Conservation (phyloP, 2,888 invertebrate genomes). For the Sthenelais limicola region DNA sequence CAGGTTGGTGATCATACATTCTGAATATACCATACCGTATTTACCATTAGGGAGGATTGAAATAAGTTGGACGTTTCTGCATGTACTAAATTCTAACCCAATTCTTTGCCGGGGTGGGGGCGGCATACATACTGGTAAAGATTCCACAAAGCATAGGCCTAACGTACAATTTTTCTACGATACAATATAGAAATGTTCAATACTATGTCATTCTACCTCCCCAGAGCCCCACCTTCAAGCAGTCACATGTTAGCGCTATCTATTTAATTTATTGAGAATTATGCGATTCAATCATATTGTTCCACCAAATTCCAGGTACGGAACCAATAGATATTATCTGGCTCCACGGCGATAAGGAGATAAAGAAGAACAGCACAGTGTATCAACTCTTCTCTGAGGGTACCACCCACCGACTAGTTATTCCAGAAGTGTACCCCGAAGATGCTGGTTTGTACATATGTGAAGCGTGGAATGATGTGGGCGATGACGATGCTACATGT, state of each 20-base stretch:
- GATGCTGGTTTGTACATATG: slow-evolving; percentile 90
- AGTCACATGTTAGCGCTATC: neutral
- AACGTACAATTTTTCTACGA: too few relatives aligned
- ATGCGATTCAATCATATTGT: neutral
- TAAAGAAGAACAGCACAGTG: slow-evolving; percentile 77
- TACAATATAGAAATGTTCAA: too few relatives aligned
- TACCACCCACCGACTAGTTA: slow-evolving; percentile 80
- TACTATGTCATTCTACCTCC: too few relatives aligned
- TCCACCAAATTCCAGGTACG: slow-evolving; percentile 68
- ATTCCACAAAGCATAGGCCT: too few relatives aligned
- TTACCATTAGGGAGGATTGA: too few relatives aligned
- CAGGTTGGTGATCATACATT: slow-evolving; percentile 55
- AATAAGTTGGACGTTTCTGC: too few relatives aligned
- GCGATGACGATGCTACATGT: slow-evolving; percentile 69
- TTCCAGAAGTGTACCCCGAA: slow-evolving; percentile 85
- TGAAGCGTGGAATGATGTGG: slow-evolving; percentile 92
- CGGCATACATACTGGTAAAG: too few relatives aligned
- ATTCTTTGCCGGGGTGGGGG: too few relatives aligned
- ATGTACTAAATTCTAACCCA: too few relatives aligned
- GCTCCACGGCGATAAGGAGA: slow-evolving; percentile 79
- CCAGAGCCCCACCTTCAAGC: neutral
- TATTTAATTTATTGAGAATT: neutral
- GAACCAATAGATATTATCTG: slow-evolving; percentile 79
- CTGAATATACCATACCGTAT: too few relatives aligned
- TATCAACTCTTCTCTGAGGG: slow-evolving; percentile 76